These are phyloP conservation scores for Daboia siamensis DNA, from an alignment of 2,113 vertebrate species.

Conservation along the genomic window DNA sequence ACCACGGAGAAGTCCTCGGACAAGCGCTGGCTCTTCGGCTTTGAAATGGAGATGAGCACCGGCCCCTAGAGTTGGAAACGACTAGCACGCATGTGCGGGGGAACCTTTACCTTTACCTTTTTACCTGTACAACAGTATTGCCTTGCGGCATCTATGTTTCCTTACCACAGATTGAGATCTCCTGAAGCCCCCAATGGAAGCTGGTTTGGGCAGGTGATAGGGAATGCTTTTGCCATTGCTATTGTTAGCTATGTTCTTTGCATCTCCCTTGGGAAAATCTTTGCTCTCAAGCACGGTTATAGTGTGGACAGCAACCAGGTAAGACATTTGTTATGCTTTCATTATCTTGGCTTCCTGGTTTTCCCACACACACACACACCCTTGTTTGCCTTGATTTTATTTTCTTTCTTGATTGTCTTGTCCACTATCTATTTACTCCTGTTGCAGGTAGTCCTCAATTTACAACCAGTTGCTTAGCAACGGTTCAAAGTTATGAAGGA, in stretches of 20 bases:
- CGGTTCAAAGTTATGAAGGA: neutral
- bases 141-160: neutral
- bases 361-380: too few relatives aligned
- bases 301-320: constrained; percentile 96
- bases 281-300: constrained; percentile 92
- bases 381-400: neutral
- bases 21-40: too few relatives aligned
- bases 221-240: constrained; percentile 88
- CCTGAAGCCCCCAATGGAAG: constrained; percentile 67
- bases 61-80: too few relatives aligned
- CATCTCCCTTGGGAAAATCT: constrained; percentile 92
- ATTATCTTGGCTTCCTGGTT: neutral
- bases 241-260: constrained; percentile 91
- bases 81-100: too few relatives aligned
- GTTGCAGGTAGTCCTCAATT: neutral
- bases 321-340: neutral
- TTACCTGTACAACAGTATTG: neutral
- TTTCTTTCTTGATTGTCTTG: neutral
- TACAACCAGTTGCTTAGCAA: neutral
- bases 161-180: constrained; percentile 73
- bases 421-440: neutral
- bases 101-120: too few relatives aligned
- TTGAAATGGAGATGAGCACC: too few relatives aligned
- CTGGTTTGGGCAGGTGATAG: constrained; percentile 75
- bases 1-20: too few relatives aligned